Base-by-base conservation (phyloP, 2,888 invertebrate genomes). In the Eugnorisma glareosa region DNA sequence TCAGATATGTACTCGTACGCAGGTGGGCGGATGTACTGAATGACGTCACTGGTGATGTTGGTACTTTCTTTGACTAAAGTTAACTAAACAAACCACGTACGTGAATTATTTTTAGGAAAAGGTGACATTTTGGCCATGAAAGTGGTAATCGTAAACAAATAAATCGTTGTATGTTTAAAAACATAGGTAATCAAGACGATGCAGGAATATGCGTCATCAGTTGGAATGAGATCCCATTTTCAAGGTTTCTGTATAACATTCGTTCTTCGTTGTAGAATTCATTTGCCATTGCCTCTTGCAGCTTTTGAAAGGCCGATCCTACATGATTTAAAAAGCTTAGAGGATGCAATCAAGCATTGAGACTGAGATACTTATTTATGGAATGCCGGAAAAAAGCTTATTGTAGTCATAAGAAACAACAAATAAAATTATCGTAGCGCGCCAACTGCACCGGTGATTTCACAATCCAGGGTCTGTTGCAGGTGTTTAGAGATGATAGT, bases 1-100 rank as follows among this genome's bases (percentile, higher is more conserved):
- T 68, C 71, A 75, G 68, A 80, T 77, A 78, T 76, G 61, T 70
- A 82, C 73, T 81, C 81, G 45, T 73, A 69, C 64, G 70, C 77
- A 80, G 79, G 76, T 81, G 79, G 75, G 77, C 67, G 73, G 80
- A 75, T 72, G 79, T 76, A 73, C 66, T 48, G 10, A 40, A 70
- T 84, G 86, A 85, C 78, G 84, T 84, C 74, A 77, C 35, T 15
- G 45, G 40, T 64, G 37, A 74, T 75, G 68, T 67, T 84, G 59
- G n/a, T 85, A 71, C 68, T 76, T 82, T 73, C 61, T 70, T 31
- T 64, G 73, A 31, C 66, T 48, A 59, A 69, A 69, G 51, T 51
- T 70, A 70, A 37, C 61, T 31, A 70, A 81, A 80, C 57, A 68
- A 69, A 72, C n/a, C 59, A 64, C 57, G 67, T 31, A 28, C 31